phyloP scores from a whole-genome alignment of 2,113 vertebrate genomes.

The Edolisoma coerulescens region DNA sequence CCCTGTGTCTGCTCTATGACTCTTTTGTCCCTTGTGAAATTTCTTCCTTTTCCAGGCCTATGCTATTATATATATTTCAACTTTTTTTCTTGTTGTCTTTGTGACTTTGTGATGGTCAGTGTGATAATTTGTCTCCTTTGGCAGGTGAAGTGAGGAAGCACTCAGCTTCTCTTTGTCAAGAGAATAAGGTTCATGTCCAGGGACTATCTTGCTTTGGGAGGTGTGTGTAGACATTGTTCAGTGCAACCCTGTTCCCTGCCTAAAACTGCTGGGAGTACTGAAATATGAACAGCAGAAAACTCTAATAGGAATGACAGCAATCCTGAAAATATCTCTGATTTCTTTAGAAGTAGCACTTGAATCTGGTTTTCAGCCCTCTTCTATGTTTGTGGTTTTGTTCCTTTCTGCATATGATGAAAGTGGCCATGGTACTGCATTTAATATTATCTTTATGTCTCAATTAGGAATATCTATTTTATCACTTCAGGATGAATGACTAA shows the following conservation, averaged over 20 bases:
- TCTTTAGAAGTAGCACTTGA: neutral
- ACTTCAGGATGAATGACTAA: neutral
- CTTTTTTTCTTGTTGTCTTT: neutral
- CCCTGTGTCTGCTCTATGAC: neutral
- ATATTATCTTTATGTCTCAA: neutral
- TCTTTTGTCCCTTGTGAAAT: neutral
- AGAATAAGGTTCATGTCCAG: neutral
- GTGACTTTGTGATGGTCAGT: neutral
- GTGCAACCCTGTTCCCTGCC: neutral
- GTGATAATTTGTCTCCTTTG: neutral
- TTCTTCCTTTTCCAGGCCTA: neutral
- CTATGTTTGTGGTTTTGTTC: neutral
- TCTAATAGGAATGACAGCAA: neutral
- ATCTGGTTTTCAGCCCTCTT: neutral
- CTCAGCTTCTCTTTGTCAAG: neutral
- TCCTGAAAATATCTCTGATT: neutral
- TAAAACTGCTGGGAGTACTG: neutral
- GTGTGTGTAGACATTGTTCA: neutral
- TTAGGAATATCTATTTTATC: neutral
- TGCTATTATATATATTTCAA: neutral
- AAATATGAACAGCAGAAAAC: neutral
- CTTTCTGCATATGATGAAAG: neutral
- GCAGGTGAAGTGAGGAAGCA: neutral
- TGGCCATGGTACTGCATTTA: neutral
- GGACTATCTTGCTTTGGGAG: neutral